Evolutionary conservation across 1,140 invertebrate species (phyloP), one percentile per base, ranked within the genome.

Genomic region (Monomorium pharaonis): DNA sequence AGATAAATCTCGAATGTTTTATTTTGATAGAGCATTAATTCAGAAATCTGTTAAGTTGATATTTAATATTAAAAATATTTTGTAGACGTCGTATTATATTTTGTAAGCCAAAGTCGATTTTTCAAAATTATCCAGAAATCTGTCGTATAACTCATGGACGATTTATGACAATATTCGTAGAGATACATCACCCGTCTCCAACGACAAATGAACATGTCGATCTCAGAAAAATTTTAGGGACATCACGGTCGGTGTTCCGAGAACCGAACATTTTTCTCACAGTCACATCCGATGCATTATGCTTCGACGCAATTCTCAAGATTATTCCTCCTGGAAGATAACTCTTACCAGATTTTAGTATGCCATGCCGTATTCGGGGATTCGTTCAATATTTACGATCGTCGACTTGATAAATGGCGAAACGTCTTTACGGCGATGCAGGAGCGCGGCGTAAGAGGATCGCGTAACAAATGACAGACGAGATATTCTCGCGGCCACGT

Each of bases 321-420:
- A 87, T 87, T 87, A 72, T 70, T 86, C 69, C 69, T 69, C 4
- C 49, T 56, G 27, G 56, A n/a, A 21, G 37, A 87, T 33, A 72
- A 81, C 76, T 72, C 54, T 69, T 69, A 30, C 5, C 37, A 63
- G 56, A 80, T 72, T 63, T 72, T 65, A 33, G 18, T 27, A 51
- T 86, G 33, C 75, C 18, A 10, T 18, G 16, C 4, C 4, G 16
- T 69, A 49, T 30, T 42, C 33, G 6, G 37, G 12, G 51, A 63
- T 78, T 44, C 47, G 14, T 58, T 42, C 62, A 58, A 86, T 83
- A 84, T 87, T 91, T 90, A 88, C 78, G 70, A 83, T 60, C 58
- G 56, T 14, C 56, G 18, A 47, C 24, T 49, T 63, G 74, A 88
- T 84, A 87, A 87, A 76, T 84, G 62, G 47, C 42, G 33, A 76